These are phyloP conservation scores for Corythaeola cristata DNA, from an alignment of 2,113 vertebrate genomes.

Conservation along the genomic window DNA sequence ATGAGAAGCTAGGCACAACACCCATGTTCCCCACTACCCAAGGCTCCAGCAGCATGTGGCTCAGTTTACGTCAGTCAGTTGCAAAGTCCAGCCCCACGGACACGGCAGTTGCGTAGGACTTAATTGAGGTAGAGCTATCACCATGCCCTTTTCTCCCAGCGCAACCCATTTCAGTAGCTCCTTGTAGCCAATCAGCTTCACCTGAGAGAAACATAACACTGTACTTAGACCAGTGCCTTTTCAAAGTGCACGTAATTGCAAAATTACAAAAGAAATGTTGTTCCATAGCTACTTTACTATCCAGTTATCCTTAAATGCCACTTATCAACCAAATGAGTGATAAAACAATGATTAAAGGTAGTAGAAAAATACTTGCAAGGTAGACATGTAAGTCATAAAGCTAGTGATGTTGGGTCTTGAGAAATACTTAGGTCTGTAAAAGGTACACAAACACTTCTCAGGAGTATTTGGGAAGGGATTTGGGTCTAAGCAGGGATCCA, in stretches of 20 bases:
- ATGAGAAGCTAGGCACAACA: not conserved
- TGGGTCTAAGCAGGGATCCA: not conserved
- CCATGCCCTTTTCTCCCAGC: constrained; percentile 75
- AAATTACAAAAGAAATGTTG: not conserved
- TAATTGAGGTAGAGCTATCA: constrained; percentile 78
- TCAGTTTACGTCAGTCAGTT: constrained; percentile 73
- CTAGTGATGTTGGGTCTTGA: not conserved
- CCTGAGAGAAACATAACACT: constrained; percentile 70
- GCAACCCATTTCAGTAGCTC: constrained; percentile 79
- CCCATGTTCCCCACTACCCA: not conserved
- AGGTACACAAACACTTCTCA: not conserved
- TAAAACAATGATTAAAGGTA: not conserved
- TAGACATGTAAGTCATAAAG: not conserved
- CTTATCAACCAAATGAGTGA: not conserved
- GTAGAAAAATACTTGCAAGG: not conserved
- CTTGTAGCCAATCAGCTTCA: constrained; percentile 82
- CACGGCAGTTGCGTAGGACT: constrained; percentile 80
- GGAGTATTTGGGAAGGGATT: not conserved
- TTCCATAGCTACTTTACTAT: not conserved
- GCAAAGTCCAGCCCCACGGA: constrained; percentile 90
- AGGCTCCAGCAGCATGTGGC: not conserved
- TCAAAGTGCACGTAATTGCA: not conserved
- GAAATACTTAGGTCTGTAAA: not conserved
- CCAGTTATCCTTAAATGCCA: not conserved
- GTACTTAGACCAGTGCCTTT: not conserved